phyloP scores from a whole-genome alignment of 1,140 invertebrate genomes.

The Drepana arcuata region DNA sequence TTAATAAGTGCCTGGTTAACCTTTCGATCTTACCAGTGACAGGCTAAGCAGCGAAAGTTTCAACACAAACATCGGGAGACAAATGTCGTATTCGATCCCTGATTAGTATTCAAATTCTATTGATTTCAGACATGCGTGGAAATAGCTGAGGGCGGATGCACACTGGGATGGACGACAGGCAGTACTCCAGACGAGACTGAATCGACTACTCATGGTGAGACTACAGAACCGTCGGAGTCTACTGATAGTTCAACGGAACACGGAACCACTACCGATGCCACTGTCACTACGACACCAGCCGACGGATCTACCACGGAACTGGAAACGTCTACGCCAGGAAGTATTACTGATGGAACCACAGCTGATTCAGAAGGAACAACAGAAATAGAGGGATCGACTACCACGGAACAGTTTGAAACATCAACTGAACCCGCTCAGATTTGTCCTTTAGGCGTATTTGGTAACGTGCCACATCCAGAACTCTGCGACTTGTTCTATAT shows the following conservation, averaged over 20 bases:
- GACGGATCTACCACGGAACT: constrained; percentile 1
- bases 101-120: not conserved
- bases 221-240: no score
- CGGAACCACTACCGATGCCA: not conserved
- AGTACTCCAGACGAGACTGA: no score
- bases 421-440: constrained; percentile 5
- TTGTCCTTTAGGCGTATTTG: constrained; percentile 11
- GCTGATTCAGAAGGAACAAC: constrained; percentile 3
- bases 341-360: constrained; percentile 4
- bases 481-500: constrained; percentile 28
- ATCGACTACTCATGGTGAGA: no score
- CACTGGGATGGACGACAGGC: no score
- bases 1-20: no score
- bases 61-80: no score
- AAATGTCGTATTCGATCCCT: not conserved
- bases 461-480: constrained; percentile 25
- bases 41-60: no score
- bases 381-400: constrained; percentile 2
- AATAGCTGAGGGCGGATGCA: constrained; percentile 7
- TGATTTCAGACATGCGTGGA: constrained; percentile 12
- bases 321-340: not conserved
- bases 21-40: no score
- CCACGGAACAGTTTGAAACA: not conserved
- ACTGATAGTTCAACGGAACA: no score
- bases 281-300: not conserved